Percentiles rank a stretch among this genome's conserved stretches.
phyloP scores from a whole-genome alignment of 2,797 vertebrate species.

The Pygocentrus nattereri region DNA sequence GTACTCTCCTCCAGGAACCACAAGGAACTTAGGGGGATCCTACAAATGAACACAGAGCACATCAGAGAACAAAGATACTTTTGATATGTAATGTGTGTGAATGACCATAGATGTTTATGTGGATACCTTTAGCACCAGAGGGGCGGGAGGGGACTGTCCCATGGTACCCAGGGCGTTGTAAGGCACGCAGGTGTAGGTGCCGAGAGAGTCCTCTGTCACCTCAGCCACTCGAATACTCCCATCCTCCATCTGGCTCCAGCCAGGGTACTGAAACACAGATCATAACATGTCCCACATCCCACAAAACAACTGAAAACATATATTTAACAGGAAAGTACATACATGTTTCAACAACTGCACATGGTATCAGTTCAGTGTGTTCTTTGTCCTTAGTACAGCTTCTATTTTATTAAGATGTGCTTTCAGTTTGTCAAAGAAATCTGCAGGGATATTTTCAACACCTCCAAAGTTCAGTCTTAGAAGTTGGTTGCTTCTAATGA shows the following conservation, averaged over 20 bases:
- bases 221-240: slow-evolving; percentile 96
- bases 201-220: slow-evolving; percentile 97
- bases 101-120: not conserved
- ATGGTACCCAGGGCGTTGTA: slow-evolving; percentile 98
- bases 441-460: too few species aligned
- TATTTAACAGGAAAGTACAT: too few species aligned
- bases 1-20: slow-evolving; percentile 99
- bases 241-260: slow-evolving; percentile 96
- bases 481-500: too few species aligned
- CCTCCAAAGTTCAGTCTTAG: too few species aligned
- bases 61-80: not conserved
- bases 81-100: not conserved
- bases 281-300: too few species aligned
- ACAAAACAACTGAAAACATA: too few species aligned
- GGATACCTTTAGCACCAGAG: slow-evolving; percentile 97
- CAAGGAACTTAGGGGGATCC: slow-evolving; percentile 99
- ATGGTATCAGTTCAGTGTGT: too few species aligned
- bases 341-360: too few species aligned
- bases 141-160: slow-evolving; percentile 96
- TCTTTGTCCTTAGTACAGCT: too few species aligned
- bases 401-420: too few species aligned
- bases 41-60: slow-evolving; percentile 60
- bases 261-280: slow-evolving; percentile 82
- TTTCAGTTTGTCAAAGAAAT: too few species aligned
- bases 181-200: slow-evolving; percentile 99